Base-by-base conservation (phyloP, 2,113 vertebrate species). In the Chloropsis cyanopogon region DNA sequence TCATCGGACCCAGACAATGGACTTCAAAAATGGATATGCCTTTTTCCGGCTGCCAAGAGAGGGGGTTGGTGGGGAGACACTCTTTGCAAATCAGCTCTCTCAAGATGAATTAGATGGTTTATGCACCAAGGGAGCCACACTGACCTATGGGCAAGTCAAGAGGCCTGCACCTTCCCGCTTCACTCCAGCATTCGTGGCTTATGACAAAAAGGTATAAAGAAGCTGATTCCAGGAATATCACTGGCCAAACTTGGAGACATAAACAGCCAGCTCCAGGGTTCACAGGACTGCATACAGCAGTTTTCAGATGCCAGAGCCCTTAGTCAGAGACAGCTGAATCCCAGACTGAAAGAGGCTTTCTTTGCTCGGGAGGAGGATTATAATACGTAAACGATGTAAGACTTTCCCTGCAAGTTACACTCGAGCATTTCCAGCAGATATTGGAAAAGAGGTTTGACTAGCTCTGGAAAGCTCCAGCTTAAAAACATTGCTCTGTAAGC, bases 131-230 rank as follows among this genome's bases (percentile, higher is more conserved):
- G 95, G 80, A 65, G 84, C 98, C 13, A 39, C 90, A 3, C 66
- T 98, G 37, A 98, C 97, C 20, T 98, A 98, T 1, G 98, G 98
- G 20, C 89, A 95, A 46, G 65, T 88, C 63, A 98, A 94, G 73
- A 89, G 70, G 41, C 23, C 93, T 35, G 94, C 97, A 2, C 92
- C 91, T 33, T 44, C 97, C 16, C 76, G 86, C 17, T 99, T 99
- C 93, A 60, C 98, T 79, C 99, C 99, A 75, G 98, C 98, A 7
- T 96, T 99, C 10, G 99, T 99, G 89, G 97, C 98, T 85, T 98
- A 99, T 29, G 98, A 99, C 97, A 99, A 99, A 96, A 99, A 99
- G 99, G 99, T 99, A 98, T 42, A 94, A 91, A 97, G 83, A 64
- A 86, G 71, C 76, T 94, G 75, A 79, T 94, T 85, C 89, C 93